Base-by-base conservation (phyloP, 2,888 invertebrate species). In the Caradrina clavipalpis region DNA sequence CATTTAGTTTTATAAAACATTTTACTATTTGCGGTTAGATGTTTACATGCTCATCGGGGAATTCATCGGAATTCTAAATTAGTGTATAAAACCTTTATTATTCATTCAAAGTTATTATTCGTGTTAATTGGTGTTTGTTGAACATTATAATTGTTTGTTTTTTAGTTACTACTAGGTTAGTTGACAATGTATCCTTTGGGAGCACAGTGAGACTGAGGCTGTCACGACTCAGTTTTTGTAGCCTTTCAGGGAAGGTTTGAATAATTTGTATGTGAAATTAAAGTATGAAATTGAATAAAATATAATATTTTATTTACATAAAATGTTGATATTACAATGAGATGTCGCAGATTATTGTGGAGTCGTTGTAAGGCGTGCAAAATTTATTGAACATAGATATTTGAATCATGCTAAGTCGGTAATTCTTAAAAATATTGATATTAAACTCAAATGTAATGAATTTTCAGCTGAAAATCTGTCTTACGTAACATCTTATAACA, bases 61-160 rank as follows among this genome's bases (percentile, higher is more conserved):
- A 65, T 75, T 65, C 54, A 50, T 21, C 6, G 59, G 50, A 69
- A 59, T 76, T 56, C 47, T 26, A 54, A 72, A 66, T 68, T 19
- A 58, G 42, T 42, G 8, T 69, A 55, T 76, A 45, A 54, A 54
- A 35, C 54, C 42, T 68, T 49, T 42, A 58, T 49, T 68, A 35
- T 76, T 68, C 35, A 49, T 49, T 31, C 31, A 11, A 21, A 47
- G 45, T 57, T 67, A 51, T 75, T 71, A 19, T 49, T 68, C 47
- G 53, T 55, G 57, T 54, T 54, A 55, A 76, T 69, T 76, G 11
- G n/a, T 26, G 39, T 47, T 45, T 45, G 45, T 17, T 45, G n/a
- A 45, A 47, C 47, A 19, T 65, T 55, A 42, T 56, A 4, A 39
- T 51, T 57, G 19, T 66, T 71, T 75, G 56, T 47, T 47, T 66